phyloP scores from a whole-genome alignment of 1,140 invertebrate genomes.

The Orchesella cincta region DNA sequence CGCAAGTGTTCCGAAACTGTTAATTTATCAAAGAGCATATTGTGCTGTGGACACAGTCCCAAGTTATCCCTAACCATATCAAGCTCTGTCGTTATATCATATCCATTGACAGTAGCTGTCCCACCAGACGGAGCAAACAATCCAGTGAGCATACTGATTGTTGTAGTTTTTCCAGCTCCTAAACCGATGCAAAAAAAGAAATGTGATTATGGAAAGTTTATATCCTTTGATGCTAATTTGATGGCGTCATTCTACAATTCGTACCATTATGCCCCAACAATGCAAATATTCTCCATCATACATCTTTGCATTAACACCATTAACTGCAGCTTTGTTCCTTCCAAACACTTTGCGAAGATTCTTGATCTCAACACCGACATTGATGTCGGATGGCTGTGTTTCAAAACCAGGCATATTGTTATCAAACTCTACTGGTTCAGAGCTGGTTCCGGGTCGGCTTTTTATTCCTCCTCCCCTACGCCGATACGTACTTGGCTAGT shows the following conservation, averaged over 20 bases:
- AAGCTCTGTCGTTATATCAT: constrained; percentile 66
- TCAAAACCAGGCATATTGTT: constrained; percentile 38
- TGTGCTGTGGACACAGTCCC: constrained; percentile 92
- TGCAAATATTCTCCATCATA: constrained; percentile 64
- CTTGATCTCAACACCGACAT: constrained; percentile 32
- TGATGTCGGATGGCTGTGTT: constrained; percentile 30
- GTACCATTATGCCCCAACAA: constrained; percentile 60
- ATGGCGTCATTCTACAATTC: too few species aligned
- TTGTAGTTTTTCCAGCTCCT: constrained; percentile 63
- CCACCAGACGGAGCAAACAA: constrained; percentile 70
- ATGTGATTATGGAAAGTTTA: too few species aligned
- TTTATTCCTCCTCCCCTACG: too few species aligned
- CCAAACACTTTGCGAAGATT: constrained; percentile 42
- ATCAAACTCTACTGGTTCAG: background rate
- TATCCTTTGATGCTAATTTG: too few species aligned
- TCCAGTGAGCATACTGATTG: constrained; percentile 56
- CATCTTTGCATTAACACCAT: constrained; percentile 60
- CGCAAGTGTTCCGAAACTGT: constrained; percentile 86
- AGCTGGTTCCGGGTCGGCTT: background rate
- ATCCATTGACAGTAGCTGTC: constrained; percentile 69
- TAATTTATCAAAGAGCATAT: constrained; percentile 87
- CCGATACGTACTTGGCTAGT: background rate
- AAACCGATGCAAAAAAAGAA: too few species aligned
- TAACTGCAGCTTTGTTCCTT: constrained; percentile 58
- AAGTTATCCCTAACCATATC: constrained; percentile 67